These are phyloP conservation scores for Salarias fasciatus DNA, from an alignment of 2,797 vertebrate genomes.

Conservation along the genomic window DNA sequence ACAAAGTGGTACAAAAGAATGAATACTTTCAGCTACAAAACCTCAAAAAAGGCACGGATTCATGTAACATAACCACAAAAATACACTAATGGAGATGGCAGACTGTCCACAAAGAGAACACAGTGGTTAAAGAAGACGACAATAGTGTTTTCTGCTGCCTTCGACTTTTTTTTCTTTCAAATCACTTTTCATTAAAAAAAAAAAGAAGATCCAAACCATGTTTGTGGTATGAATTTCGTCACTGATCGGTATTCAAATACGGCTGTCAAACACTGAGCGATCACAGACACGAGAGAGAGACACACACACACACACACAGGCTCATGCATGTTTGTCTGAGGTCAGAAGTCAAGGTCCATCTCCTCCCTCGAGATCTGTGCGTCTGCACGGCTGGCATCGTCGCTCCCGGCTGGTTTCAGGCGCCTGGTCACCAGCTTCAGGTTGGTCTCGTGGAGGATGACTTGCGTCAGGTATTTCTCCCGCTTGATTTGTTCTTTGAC, in stretches of 20 bases:
- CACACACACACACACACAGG: no score
- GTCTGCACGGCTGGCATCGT: slow-evolving; percentile 19
- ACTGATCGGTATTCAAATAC: no score
- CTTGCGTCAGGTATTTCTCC: slow-evolving; percentile 92
- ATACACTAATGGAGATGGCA: not conserved
- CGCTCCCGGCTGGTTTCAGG: slow-evolving; percentile 70
- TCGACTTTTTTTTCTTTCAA: not conserved
- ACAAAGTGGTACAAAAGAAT: no score
- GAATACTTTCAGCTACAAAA: no score
- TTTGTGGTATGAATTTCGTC: no score
- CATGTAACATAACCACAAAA: not conserved
- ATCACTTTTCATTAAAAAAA: no score
- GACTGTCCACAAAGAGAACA: no score
- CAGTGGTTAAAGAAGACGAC: not conserved
- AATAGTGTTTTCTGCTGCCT: slow-evolving; percentile 32
- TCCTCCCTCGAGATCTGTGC: slow-evolving; percentile 2
- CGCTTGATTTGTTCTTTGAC: slow-evolving; percentile 90
- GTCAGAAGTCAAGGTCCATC: slow-evolving; percentile 52
- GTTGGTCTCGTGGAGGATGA: slow-evolving; percentile 88
- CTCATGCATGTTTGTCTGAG: not conserved
- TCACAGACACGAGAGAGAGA: no score
- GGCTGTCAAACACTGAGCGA: no score
- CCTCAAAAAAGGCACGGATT: not conserved
- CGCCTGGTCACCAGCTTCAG: slow-evolving; percentile 85
- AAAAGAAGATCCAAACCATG: not conserved